Conservation (phyloP, 2,113 vertebrate species). For the Etia nguti region DNA sequence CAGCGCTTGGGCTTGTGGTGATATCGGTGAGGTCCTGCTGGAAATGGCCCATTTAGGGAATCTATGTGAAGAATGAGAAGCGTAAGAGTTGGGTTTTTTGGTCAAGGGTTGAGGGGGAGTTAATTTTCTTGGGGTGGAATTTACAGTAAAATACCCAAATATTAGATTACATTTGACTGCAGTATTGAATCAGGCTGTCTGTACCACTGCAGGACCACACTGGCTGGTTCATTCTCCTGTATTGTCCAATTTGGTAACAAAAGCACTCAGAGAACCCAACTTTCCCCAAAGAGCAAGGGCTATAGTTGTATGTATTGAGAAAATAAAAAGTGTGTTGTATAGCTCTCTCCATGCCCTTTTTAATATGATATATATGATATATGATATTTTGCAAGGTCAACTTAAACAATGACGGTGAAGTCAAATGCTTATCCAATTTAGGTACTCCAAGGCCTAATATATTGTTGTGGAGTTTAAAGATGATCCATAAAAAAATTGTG, state of each 20-base stretch:
- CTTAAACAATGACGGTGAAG: not conserved
- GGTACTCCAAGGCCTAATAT: not conserved
- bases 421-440: not conserved
- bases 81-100: not conserved
- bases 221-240: not conserved
- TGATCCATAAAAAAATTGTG: not conserved
- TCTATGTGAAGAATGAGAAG: constrained; percentile 67
- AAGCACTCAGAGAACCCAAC: not conserved
- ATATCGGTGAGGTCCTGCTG: constrained; percentile 82
- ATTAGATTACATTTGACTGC: not conserved
- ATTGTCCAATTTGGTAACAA: not conserved
- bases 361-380: not conserved
- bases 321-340: not conserved
- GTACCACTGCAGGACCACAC: not conserved
- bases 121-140: not conserved
- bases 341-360: not conserved
- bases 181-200: not conserved
- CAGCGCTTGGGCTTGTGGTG: constrained; percentile 93
- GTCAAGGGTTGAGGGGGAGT: not conserved
- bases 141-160: not conserved
- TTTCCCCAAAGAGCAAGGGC: not conserved
- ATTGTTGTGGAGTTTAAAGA: not conserved
- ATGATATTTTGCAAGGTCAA: not conserved
- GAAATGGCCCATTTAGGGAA: constrained; percentile 84
- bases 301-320: not conserved